A percentile compares a stretch with the other conserved stretches of the same genome.
Evolutionary conservation across 1,140 invertebrate genomes (phyloP).

Genomic region (Drosophila melanogaster): DNA sequence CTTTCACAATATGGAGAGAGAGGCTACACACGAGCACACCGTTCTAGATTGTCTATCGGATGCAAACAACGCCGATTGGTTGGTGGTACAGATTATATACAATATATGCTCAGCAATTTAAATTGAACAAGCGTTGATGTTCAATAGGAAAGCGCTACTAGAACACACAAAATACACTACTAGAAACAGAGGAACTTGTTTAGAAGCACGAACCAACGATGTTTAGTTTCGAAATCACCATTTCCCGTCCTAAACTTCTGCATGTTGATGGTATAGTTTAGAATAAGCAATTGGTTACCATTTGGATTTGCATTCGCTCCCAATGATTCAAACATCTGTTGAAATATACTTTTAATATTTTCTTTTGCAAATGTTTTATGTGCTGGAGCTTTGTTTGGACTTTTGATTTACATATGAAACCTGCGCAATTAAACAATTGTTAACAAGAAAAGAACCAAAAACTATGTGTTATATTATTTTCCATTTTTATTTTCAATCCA

Average conservation of each 20-base stretch:
- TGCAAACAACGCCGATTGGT: constrained; percentile 1
- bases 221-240: constrained; percentile 4
- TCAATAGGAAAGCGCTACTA: background rate
- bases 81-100: constrained; percentile 6
- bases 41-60: background rate
- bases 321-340: constrained; percentile 18
- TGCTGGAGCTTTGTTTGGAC: constrained; percentile 37
- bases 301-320: constrained; percentile 11
- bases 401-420: constrained; percentile 24
- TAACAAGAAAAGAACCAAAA: constrained; percentile 35
- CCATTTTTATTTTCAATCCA: constrained; percentile 1
- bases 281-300: background rate
- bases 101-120: background rate
- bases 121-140: background rate
- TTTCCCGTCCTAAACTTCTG: background rate
- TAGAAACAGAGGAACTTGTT: background rate
- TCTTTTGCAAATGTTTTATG: constrained; percentile 31
- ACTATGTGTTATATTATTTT: constrained; percentile 11
- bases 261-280: background rate
- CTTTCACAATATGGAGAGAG: background rate
- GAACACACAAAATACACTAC: constrained; percentile 1
- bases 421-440: constrained; percentile 46
- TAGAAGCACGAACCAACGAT: constrained; percentile 6
- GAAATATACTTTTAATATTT: constrained; percentile 10
- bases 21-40: background rate